Conservation (phyloP, 1,140 invertebrate species). For the Dendrolimus punctatus region DNA sequence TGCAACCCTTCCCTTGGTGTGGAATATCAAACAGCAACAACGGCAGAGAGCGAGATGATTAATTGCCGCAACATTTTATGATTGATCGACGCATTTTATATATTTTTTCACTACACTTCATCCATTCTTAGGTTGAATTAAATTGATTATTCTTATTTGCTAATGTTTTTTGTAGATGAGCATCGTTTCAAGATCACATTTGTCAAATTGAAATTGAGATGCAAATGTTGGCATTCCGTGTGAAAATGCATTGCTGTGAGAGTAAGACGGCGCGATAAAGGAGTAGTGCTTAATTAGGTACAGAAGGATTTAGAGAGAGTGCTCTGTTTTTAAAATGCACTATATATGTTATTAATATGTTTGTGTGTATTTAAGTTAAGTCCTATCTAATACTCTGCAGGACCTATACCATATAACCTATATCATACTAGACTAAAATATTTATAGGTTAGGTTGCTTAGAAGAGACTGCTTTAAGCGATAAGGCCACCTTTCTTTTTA, state of each 20-base stretch:
- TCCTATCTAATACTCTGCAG: too few species aligned
- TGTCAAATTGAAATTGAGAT: slow-evolving; percentile 27
- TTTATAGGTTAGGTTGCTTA: too few species aligned
- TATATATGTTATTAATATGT: too few species aligned
- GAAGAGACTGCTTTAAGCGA: too few species aligned
- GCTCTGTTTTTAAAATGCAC: too few species aligned
- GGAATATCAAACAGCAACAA: slow-evolving; percentile 23
- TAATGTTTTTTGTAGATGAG: slow-evolving; percentile 24
- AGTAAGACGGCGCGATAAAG: background rate
- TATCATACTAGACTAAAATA: too few species aligned
- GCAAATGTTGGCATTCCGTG: slow-evolving; percentile 25
- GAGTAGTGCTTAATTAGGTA: slow-evolving; percentile 44
- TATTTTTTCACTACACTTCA: slow-evolving; percentile 22
- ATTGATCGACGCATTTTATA: slow-evolving; percentile 49
- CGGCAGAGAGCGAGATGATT: slow-evolving; percentile 44
- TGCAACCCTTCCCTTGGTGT: slow-evolving; percentile 19
- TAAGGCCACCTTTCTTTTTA: too few species aligned
- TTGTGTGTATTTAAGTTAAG: too few species aligned
- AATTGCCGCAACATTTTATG: slow-evolving; percentile 41
- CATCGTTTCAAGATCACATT: slow-evolving; percentile 56
- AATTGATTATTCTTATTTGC: slow-evolving; percentile 18
- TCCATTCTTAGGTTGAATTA: slow-evolving; percentile 20
- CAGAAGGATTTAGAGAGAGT: slow-evolving; percentile 12
- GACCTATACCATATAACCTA: too few species aligned
- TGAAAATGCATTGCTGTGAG: slow-evolving; percentile 22